Conservation (phyloP, 2,113 vertebrate genomes). For the Azemiops feae region DNA sequence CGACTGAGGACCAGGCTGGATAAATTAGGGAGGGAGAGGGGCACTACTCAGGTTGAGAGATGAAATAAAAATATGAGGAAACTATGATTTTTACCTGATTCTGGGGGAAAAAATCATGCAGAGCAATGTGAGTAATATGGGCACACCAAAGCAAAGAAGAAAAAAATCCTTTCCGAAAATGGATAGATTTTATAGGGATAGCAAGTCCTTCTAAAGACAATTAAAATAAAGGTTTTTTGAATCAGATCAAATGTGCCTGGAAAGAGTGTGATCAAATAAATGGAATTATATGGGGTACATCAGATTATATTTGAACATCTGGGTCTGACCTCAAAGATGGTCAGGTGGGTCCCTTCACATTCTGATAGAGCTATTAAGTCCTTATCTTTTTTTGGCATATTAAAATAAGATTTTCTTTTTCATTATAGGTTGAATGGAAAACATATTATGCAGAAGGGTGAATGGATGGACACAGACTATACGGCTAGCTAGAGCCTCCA, state of each 20-base stretch:
- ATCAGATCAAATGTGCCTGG: no score
- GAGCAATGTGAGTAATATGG: background rate
- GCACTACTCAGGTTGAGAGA: background rate
- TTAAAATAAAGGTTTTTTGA: no score
- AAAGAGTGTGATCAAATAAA: no score
- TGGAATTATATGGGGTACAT: no score
- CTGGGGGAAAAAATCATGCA: background rate
- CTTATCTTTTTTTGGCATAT: background rate
- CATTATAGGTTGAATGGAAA: background rate
- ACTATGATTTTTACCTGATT: background rate
- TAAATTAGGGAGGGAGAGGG: background rate
- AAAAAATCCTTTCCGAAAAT: no score
- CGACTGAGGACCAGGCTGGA: background rate
- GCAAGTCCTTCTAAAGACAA: no score
- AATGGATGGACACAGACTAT: background rate
- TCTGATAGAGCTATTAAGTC: no score
- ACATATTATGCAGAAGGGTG: background rate
- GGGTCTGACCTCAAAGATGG: no score
- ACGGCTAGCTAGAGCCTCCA: background rate
- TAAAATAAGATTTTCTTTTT: background rate
- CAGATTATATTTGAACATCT: no score
- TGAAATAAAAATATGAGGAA: background rate
- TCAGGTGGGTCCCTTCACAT: background rate
- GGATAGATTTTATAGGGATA: no score
- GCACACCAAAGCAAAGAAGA: background rate